Percentiles rank a stretch among this genome's conserved stretches.
phyloP scores from a whole-genome alignment of 1,140 invertebrate species.

The Neotoxoptera formosana region DNA sequence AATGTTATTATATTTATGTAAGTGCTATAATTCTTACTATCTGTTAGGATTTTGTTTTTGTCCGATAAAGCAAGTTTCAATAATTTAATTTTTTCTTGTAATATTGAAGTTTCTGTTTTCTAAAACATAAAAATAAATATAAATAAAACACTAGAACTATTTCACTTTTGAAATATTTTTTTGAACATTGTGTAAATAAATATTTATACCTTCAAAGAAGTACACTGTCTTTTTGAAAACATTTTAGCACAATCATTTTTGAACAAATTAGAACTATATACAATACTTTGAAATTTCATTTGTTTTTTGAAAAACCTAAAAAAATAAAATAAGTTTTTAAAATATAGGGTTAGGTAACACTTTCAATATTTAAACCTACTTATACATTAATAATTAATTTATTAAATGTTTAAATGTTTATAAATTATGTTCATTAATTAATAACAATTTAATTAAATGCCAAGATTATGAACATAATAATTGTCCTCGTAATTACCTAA shows the following conservation, averaged over 20 bases:
- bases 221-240: slow-evolving; percentile 54
- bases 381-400: neutral
- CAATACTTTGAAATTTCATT: slow-evolving; percentile 49
- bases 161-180: neutral
- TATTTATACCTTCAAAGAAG: slow-evolving; percentile 20
- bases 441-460: too few relatives aligned
- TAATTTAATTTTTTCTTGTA: slow-evolving; percentile 71
- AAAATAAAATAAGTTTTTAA: slow-evolving; percentile 52
- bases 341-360: neutral
- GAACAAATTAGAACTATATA: slow-evolving; percentile 53
- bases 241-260: slow-evolving; percentile 58
- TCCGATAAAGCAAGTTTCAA: slow-evolving; percentile 72
- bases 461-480: too few relatives aligned
- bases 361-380: too few relatives aligned
- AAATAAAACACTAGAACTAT: neutral
- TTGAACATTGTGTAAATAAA: neutral
- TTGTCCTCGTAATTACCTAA: too few relatives aligned
- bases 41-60: slow-evolving; percentile 69
- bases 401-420: neutral
- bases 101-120: slow-evolving; percentile 70
- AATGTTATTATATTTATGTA: too few relatives aligned
- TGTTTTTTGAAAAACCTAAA: slow-evolving; percentile 63
- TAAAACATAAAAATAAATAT: slow-evolving; percentile 37
- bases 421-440: too few relatives aligned
- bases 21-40: slow-evolving; percentile 63